Evolutionary conservation across 2,888 invertebrate genomes (phyloP), one percentile per base, ranked within the genome.

Genomic region (Tetragnatha montana): DNA sequence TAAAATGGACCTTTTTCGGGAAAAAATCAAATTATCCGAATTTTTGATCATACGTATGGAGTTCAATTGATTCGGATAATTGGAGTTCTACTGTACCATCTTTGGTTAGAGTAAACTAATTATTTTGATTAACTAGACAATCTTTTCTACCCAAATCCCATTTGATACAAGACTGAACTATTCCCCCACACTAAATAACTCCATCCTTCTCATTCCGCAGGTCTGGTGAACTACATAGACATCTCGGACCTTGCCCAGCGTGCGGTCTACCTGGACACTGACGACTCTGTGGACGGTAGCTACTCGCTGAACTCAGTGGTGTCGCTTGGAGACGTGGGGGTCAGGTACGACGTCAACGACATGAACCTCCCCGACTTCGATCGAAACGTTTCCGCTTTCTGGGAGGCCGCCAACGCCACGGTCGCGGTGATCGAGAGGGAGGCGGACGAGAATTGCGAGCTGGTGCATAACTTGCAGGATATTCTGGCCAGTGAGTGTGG

Each of bases 331-430:
- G 78, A 87, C 22, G 87, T 89, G 3, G 21, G 6, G 6, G 87
- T 91, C 0, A 69, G 50, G 2, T 87, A 81, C 7, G 19, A 49
- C 4, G 87, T 91, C 14, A 85, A 89, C 21, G 81, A 22, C n/a
- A 8, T 91, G 0, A 84, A 91, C 21, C 71, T 91, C 6, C 50
- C 73, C 1, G 71, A n/a, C 3, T 87, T 91, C 19, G 83, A 89
- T 76, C 22, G 74, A 49, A 84, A 90, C 6, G 84, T 90, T 1
- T 83, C 80, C 7, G 22, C 68, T 0, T 90, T 90, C 74, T 84
- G 87, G 83, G 19, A 6, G 0, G 75, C 80, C 49, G 47, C 76
- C 10, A 17, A 14, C 1, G 21, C 22, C 14, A 71, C 81, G 3
- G 14, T 87, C 8, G n/a, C 51, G 4, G 17, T 21, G 0, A 78